A percentile compares a stretch with the other conserved stretches of the same genome.
These are phyloP conservation scores for Nyctibius grandis DNA, from an alignment of 2,797 vertebrate species.

Conservation along the genomic window DNA sequence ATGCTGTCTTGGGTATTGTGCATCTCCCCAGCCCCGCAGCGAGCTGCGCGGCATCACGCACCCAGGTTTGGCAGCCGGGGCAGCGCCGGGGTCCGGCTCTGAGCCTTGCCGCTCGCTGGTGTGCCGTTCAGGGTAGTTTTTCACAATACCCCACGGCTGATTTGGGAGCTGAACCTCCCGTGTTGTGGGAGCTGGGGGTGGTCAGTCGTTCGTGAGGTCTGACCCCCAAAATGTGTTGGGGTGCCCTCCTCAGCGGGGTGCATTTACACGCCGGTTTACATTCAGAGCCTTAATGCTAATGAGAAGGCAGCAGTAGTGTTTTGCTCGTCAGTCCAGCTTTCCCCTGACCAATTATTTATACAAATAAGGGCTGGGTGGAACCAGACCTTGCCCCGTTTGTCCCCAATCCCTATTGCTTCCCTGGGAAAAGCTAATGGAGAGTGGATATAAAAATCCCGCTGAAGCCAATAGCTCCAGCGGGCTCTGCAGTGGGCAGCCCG, in stretches of 20 bases:
- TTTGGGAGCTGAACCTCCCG: neutral
- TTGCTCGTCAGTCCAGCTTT: neutral
- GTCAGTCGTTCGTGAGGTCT: neutral
- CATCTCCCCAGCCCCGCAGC: fast-evolving
- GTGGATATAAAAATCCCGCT: neutral
- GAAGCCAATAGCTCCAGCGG: neutral
- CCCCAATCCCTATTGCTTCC: neutral
- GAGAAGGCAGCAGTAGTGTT: neutral
- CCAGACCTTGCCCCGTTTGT: neutral
- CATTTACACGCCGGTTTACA: fast-evolving
- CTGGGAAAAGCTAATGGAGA: neutral
- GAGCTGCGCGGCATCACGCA: fast-evolving
- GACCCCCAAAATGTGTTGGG: neutral
- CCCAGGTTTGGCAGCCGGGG: neutral
- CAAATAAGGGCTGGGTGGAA: neutral
- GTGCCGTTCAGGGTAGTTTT: fast-evolving
- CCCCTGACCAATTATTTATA: neutral
- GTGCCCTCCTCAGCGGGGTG: neutral
- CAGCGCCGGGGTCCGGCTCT: fast-evolving
- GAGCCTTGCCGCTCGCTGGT: no score
- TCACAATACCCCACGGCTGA: fast-evolving
- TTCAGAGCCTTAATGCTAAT: neutral
- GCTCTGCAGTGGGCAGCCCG: neutral
- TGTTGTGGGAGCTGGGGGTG: neutral
- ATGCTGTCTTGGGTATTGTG: neutral